Evolutionary conservation across 2,797 vertebrate genomes (phyloP), one percentile per base, ranked within the genome.

Genomic region (Brachymystax lenok): DNA sequence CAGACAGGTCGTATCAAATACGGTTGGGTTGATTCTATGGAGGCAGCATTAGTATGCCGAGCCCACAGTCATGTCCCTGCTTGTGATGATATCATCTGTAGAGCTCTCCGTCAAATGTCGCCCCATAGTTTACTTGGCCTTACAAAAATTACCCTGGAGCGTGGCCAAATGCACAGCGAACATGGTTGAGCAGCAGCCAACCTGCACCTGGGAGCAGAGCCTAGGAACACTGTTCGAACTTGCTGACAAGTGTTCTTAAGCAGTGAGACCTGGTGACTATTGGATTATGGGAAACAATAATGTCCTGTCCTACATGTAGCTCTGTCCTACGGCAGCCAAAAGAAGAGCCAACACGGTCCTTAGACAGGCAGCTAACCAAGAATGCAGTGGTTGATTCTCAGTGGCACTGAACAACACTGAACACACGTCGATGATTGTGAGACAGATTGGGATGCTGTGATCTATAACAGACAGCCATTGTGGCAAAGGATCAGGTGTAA

Each of bases 51-150:
- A 83, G 82, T 84, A 86, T 79, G 82, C 80, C 50, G 81, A 10
- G n/a, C 75, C 73, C 66, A 40, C 73, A 80, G 46, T 61, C 63
- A 51, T 70, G 71, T 73, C 80, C 76, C 24, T 81, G 82, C 79
- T 82, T 79, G 79, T 79, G 77, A 82, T 81, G 81, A 84, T 85
- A 87, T 85, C 81, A 80, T 82, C 79, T 71, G 67, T 77, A 82
- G 80, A 75, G 79, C 72, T 84, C 76, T 85, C 73, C 72, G 76
- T 75, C 70, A 75, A 82, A 71, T 75, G 72, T 81, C 73, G 72
- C 82, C 85, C 81, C 69, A 69, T 73, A 84, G 86, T 87, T 86
- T 83, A 82, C 85, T 89, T 87, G 80, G 88, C 88, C 85, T 85
- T 81, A 82, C 79, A 79, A 66, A 89, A 87, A 89, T 86, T 67